Evolutionary conservation across 2,797 vertebrate species (phyloP), one percentile per base, ranked within the genome.

Genomic region (Onychomys leucogaster): DNA sequence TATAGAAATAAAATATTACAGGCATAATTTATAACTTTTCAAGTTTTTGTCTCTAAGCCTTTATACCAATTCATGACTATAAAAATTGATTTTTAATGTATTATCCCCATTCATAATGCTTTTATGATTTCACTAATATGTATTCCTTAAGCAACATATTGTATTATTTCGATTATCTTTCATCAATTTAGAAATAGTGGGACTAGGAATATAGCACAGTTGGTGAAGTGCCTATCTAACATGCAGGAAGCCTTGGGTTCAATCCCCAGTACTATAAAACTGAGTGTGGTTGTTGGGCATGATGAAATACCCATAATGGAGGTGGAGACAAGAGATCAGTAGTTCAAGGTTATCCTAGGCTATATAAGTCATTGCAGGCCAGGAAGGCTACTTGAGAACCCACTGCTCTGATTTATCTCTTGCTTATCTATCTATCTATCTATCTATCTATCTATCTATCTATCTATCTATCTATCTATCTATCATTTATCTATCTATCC

Each of bases 1-100:
- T 34, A 67, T 85, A 85, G 10, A 46, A 89, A 86, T 88, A 89
- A 94, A 91, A 52, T 65, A 55, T 21, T 43, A 65, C 17, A 89
- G 8, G 37, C 65, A 37, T 63, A 91, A 76, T 76, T 88, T 61
- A 96, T 87, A n/a, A 7, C 2, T 21, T 75, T 95, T 59, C 37
- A 19, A 76, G 65, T 61, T 65, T 8, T 95, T 89, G 46, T 0
- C 9, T 76, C 12, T 81, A 16, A 49, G 32, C 0, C 41, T 46
- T 67, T 27, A 17, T 84, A 16, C 67, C 57, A 19, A 27, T 43
- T 6, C 43, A 89, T 65, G 41, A 25, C 13, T 84, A 69, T 12
- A 95, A 95, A n/a, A 93, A 80, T 4, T 19, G 5, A 55, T 49
- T 77, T 77, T 19, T 12, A 41, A 17, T 41, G 29, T 57, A 7